Conservation (phyloP, 2,797 vertebrate genomes). For the Sardinella longiceps region DNA sequence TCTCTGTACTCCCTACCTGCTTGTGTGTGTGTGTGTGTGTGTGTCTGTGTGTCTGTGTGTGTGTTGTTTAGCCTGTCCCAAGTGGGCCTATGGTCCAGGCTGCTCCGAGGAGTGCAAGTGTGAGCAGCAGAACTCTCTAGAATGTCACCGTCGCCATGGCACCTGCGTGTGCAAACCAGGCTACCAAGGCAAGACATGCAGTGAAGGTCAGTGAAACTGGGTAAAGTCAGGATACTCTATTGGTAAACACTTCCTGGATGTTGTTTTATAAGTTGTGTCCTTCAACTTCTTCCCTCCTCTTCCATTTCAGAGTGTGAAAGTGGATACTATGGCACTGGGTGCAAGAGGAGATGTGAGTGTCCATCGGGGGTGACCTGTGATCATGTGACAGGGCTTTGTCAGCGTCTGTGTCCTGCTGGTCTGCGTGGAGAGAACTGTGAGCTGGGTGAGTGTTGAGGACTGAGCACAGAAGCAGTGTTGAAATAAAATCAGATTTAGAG, state of each 20-base stretch:
- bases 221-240: neutral
- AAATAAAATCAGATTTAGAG: neutral
- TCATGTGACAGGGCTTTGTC: conserved; percentile 70
- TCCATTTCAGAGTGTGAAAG: conserved; percentile 69
- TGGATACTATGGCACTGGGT: conserved; percentile 74
- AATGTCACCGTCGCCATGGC: conserved; percentile 76
- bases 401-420: conserved; percentile 70
- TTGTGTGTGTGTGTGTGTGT: neutral
- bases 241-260: neutral
- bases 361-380: conserved; percentile 65
- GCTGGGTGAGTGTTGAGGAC: conserved; percentile 67
- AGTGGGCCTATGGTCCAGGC: conserved; percentile 78
- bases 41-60: neutral
- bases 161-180: conserved; percentile 79
- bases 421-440: conserved; percentile 71
- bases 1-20: neutral
- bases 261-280: neutral
- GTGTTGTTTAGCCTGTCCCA: conserved; percentile 75
- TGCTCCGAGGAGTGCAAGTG: conserved; percentile 83
- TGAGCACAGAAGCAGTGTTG: neutral
- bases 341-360: conserved; percentile 73
- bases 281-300: neutral
- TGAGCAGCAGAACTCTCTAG: conserved; percentile 64
- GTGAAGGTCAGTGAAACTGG: conserved; percentile 64
- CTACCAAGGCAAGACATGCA: conserved; percentile 70